Evolutionary conservation across 2,113 vertebrate genomes (phyloP).

Genomic region (Apodemus sylvaticus): DNA sequence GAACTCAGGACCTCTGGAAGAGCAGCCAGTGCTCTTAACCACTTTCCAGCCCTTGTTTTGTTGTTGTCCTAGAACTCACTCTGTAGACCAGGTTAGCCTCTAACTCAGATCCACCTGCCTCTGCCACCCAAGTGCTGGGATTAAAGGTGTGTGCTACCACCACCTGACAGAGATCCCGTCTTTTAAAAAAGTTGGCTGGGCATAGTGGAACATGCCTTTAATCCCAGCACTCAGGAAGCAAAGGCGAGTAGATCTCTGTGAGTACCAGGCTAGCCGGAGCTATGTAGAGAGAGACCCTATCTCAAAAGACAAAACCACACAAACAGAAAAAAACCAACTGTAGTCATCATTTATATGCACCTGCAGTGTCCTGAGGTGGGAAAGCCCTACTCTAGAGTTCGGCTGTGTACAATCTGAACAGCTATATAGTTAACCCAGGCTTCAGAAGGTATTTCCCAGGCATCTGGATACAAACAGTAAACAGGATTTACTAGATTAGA

Average conservation of each 20-base stretch:
- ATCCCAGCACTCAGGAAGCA: neutral
- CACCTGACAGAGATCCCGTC: too few species aligned
- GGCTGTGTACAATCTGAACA: neutral
- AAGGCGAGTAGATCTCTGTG: neutral
- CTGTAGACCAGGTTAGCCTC: too few species aligned
- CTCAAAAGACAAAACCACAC: neutral
- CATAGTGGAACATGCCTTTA: neutral
- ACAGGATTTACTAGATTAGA: neutral
- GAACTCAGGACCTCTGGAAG: too few species aligned
- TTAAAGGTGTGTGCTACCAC: too few species aligned
- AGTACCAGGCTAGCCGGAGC: neutral
- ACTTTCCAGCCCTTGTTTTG: too few species aligned
- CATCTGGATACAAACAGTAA: neutral
- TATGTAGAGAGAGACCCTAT: neutral
- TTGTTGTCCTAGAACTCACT: too few species aligned
- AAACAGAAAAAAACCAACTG: neutral
- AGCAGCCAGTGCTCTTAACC: too few species aligned
- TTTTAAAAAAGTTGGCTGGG: too few species aligned
- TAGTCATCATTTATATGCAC: neutral
- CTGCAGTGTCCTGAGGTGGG: neutral
- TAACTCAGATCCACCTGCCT: too few species aligned
- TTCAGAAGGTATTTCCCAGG: slow-evolving; percentile 8
- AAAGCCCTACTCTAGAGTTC: too few species aligned
- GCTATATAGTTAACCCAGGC: neutral
- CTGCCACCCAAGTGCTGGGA: too few species aligned